These are phyloP conservation scores for Oxytorus armatus DNA, from an alignment of 2,888 invertebrate species.

Conservation along the genomic window DNA sequence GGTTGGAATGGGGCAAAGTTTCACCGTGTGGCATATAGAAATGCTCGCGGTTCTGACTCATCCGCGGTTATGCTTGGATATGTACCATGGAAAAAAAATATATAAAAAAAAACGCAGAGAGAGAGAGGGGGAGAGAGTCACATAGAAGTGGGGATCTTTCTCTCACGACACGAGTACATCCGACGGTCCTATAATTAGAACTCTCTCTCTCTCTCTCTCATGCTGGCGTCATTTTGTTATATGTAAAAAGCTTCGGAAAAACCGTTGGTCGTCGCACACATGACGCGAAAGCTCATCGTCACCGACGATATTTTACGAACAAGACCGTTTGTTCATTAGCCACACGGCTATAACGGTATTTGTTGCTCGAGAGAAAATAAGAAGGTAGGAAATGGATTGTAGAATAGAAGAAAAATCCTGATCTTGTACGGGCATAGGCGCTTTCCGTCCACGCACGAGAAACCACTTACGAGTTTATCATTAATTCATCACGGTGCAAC, in stretches of 20 bases:
- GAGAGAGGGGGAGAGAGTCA: slow-evolving; percentile 10
- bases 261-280: slow-evolving; percentile 32
- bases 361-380: slow-evolving; percentile 1
- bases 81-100: slow-evolving; percentile 51
- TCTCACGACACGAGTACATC: slow-evolving; percentile 54
- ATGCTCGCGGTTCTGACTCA: slow-evolving; percentile 58
- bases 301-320: slow-evolving; percentile 25
- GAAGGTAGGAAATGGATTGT: slow-evolving; percentile 6
- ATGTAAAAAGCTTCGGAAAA: slow-evolving; percentile 32
- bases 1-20: slow-evolving; percentile 68
- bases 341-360: slow-evolving; percentile 34
- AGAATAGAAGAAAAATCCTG: neutral
- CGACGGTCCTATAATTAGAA: slow-evolving; percentile 62
- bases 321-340: slow-evolving; percentile 49
- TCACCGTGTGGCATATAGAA: slow-evolving; percentile 29
- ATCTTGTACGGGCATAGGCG: neutral
- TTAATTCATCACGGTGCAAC: slow-evolving; percentile 52
- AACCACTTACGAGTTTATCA: slow-evolving; percentile 48
- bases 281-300: slow-evolving; percentile 55
- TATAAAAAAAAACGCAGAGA: slow-evolving; percentile 16
- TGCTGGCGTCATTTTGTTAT: slow-evolving; percentile 55
- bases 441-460: slow-evolving; percentile 34
- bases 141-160: slow-evolving; percentile 35
- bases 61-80: slow-evolving; percentile 57
- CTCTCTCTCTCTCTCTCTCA: slow-evolving; percentile 50